Base-by-base conservation (phyloP, 2,113 vertebrate species). In the Thinocorus orbignyianus region DNA sequence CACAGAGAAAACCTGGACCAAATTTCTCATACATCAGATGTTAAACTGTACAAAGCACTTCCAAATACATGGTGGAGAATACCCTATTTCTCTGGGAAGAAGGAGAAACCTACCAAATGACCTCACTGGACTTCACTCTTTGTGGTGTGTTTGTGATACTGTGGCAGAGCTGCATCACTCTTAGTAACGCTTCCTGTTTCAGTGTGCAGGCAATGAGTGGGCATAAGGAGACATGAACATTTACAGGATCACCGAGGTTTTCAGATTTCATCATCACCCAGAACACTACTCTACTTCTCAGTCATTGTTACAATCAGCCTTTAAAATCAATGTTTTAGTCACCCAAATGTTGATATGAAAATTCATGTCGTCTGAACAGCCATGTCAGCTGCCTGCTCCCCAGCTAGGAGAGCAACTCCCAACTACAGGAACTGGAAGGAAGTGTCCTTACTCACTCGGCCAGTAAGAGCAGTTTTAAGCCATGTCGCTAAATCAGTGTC, bases 381-480 rank as follows among this genome's bases (percentile, higher is more conserved):
- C 2, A 0, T 44, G 65, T 72, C 73, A 86, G 81, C 49, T 71
- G 37, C 11, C 51, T 44, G 48, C 54, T 58, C 46, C 31, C 35
- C 48, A 66, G 66, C 42, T 48, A 39, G 68, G 0, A 77, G 24
- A 88, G 57, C 81, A 71, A 57, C 84, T 95, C 73, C 81, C 84
- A 77, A 0, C 66, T 65, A 46, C 65, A n/a, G 90, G 65, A 79
- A n/a, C 71, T 79, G 31, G 48, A 54, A 79, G 69, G 86, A 95
- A 94, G 41, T 26, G 28, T 58, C 66, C 64, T 11, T 11, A 77
- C 46, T 83, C 85, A 90, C 74, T 88, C 1, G 1, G 78, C 84
- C 90, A 93, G 94, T 76, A 91, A 24, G 37, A 93, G 93, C 81
- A 91, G 86, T 76, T 92, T 57, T 65, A 71, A 92, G 83, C 51